These are phyloP conservation scores for Platichthys stellatus DNA, from an alignment of 2,113 vertebrate genomes.

Conservation along the genomic window DNA sequence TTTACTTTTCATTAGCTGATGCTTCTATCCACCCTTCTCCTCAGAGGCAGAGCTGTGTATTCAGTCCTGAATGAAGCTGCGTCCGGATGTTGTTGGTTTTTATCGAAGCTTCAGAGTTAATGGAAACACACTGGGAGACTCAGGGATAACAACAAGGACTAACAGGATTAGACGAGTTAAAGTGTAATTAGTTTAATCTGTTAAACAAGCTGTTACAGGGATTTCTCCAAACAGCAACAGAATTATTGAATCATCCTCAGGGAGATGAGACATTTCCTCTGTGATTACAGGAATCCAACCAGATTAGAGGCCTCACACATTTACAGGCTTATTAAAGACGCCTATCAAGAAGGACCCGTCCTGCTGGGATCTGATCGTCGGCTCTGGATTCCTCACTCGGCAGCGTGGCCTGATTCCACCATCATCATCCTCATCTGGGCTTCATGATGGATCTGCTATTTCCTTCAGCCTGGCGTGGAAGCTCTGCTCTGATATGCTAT, in stretches of 20 bases:
- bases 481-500: constrained; percentile 37
- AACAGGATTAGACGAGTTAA: background rate
- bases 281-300: constrained; percentile 13
- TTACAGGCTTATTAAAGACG: constrained; percentile 50
- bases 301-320: constrained; percentile 32
- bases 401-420: constrained; percentile 23
- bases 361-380: constrained; percentile 8
- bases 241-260: constrained; percentile 22
- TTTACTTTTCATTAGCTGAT: no score
- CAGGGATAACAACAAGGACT: background rate
- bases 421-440: constrained; percentile 50
- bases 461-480: constrained; percentile 40
- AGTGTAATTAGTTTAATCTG: background rate
- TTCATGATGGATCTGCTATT: constrained; percentile 39
- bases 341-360: constrained; percentile 18
- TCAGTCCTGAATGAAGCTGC: background rate
- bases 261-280: constrained; percentile 30
- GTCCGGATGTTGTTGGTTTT: background rate
- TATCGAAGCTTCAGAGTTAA: background rate
- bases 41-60: background rate
- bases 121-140: background rate
- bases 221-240: constrained; percentile 30
- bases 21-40: no score
- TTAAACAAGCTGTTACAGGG: constrained; percentile 10
- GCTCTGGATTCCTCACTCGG: constrained; percentile 9